Evolutionary conservation across 2,797 vertebrate genomes (phyloP).

Genomic region (Spheniscus humboldti): DNA sequence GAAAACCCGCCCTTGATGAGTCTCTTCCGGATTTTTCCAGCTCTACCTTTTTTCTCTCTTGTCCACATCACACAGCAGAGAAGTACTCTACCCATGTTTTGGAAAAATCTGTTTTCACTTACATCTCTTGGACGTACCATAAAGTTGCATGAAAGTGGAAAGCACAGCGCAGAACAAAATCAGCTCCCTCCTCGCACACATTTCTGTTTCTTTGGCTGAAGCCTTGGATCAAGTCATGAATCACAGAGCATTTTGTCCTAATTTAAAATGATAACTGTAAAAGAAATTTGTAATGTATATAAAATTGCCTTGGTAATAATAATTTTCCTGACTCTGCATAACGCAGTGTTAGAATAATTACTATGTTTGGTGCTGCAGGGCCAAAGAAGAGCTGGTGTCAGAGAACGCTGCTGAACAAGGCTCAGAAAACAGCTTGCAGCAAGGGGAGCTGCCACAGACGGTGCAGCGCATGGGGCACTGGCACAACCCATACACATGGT

Average conservation of each 20-base stretch:
- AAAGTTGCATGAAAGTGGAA: background rate
- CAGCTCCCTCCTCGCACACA: background rate
- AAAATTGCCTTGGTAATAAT: background rate
- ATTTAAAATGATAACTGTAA: conserved; percentile 8
- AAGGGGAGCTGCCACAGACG: background rate
- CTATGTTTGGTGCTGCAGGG: background rate
- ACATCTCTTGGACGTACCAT: accelerated
- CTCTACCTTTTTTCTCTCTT: background rate
- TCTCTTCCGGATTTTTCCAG: background rate
- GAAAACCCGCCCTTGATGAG: background rate
- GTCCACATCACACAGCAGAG: background rate
- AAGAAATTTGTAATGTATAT: conserved; percentile 13
- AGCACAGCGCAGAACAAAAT: background rate
- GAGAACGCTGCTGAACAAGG: background rate
- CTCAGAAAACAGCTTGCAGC: background rate
- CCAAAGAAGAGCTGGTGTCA: background rate
- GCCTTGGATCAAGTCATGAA: background rate
- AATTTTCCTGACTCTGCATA: background rate
- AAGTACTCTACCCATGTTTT: background rate
- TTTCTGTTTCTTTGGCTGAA: background rate
- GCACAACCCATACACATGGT: accelerated
- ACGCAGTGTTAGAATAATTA: background rate
- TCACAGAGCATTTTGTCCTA: background rate
- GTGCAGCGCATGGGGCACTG: accelerated
- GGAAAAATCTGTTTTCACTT: background rate